Base-by-base conservation (phyloP, 2,888 invertebrate species). In the Syrista parreyssii region DNA sequence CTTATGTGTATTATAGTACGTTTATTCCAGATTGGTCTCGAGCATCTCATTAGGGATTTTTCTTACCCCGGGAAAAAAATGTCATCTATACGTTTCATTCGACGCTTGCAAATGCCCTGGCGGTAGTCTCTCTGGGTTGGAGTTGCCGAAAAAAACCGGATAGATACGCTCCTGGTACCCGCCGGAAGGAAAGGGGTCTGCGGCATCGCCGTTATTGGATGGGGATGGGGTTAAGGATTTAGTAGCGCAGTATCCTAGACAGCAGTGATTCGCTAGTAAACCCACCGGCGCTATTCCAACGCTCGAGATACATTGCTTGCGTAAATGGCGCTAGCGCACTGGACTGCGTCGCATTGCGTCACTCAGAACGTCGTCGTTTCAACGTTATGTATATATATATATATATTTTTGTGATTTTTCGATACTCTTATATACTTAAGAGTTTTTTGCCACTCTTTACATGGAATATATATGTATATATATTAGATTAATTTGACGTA, bases 161-260 rank as follows among this genome's bases (percentile, higher is more conserved):
- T 76, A 78, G 81, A 81, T 81, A 81, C 76, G 76, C 74, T 76
- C 36, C 74, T 69, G 81, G 74, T 68, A 68, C 40, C 40, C 40
- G 73, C 78, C 77, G 78, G 80, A 80, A 81, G 78, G 78, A 80
- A 81, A 80, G 78, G 79, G 75, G 83, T 34, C 75, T 78, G 68
- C 75, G 77, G 69, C 76, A 73, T 55, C 35, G 34, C 77, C 30
- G 75, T 75, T 68, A 77, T 75, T 74, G 77, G 79, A 75, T 76
- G 78, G 75, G 78, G 73, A 76, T 78, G 74, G 77, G 79, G 40
- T 40, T 74, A 75, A 79, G 81, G 78, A 81, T 82, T 82, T 81
- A 82, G 80, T 79, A 79, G 79, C 79, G 73, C 68, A 78, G 78
- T 82, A 84, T 84, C 84, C 77, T 81, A 79, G 79, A 79, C 79